A percentile compares a stretch with the other conserved stretches of the same genome.
phyloP scores from a whole-genome alignment of 2,113 vertebrate species.

The Cebidichthys violaceus region DNA sequence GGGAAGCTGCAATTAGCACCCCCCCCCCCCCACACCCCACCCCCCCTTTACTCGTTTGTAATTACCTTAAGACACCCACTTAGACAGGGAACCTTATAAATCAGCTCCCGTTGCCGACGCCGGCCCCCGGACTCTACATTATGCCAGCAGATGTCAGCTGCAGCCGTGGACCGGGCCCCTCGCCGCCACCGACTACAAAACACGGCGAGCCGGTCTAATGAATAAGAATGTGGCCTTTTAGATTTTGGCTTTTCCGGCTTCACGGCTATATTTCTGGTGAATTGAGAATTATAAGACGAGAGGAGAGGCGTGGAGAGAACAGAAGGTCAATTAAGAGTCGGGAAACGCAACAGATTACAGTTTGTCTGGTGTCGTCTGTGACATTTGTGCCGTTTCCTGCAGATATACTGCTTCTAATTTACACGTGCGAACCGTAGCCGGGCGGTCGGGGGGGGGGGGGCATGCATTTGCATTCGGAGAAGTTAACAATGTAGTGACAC shows the following conservation, averaged over 20 bases:
- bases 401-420: constrained; percentile 50
- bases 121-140: constrained; percentile 59
- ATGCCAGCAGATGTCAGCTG: constrained; percentile 76
- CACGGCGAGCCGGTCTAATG: constrained; percentile 64
- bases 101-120: constrained; percentile 71
- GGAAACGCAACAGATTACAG: constrained; percentile 58
- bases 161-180: constrained; percentile 56
- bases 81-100: constrained; percentile 75
- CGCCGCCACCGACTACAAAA: constrained; percentile 55
- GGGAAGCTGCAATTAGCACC: constrained; percentile 80
- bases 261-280: constrained; percentile 57
- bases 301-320: constrained; percentile 28
- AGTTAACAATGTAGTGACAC: constrained; percentile 37
- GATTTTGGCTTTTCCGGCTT: constrained; percentile 32
- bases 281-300: constrained; percentile 53
- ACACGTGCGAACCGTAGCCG: constrained; percentile 16
- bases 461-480: constrained; percentile 35
- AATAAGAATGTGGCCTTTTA: constrained; percentile 69
- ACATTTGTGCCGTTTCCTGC: constrained; percentile 50
- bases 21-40: constrained; percentile 48
- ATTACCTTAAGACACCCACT: constrained; percentile 84
- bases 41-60: constrained; percentile 52
- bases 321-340: constrained; percentile 70
- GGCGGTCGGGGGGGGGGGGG: background rate
- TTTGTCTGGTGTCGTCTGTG: constrained; percentile 40